A percentile compares a stretch with the other conserved stretches of the same genome.
phyloP scores from a whole-genome alignment of 2,888 invertebrate species.

The Brachyptera risi region DNA sequence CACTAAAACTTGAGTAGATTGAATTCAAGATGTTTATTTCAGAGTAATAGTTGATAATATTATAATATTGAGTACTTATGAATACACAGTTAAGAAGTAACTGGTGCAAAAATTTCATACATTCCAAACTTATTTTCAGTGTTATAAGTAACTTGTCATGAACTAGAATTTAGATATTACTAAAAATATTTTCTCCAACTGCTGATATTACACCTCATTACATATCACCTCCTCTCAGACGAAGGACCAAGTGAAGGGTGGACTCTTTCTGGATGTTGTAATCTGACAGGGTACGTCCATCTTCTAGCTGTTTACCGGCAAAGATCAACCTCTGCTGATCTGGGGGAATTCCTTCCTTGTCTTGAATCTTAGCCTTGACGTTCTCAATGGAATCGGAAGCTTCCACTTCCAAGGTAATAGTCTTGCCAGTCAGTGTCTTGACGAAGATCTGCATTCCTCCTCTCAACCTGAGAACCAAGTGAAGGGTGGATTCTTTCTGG shows the following conservation, averaged over 20 bases:
- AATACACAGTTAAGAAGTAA: too few species aligned
- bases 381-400: conserved; percentile 62
- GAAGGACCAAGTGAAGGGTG: conserved; percentile 53
- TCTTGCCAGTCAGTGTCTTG: conserved; percentile 48
- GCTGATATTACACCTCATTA: too few species aligned
- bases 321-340: conserved; percentile 62
- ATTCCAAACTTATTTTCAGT: too few species aligned
- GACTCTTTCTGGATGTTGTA: conserved; percentile 85
- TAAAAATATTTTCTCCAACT: background rate
- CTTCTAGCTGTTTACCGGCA: conserved; percentile 66
- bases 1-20: too few species aligned
- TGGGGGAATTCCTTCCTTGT: conserved; percentile 55
- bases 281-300: conserved; percentile 85
- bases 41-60: too few species aligned
- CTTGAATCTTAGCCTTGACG: conserved; percentile 58
- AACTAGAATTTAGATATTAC: background rate
- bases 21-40: too few species aligned
- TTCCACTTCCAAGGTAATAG: conserved; percentile 46
- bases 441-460: conserved; percentile 59
- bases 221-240: conserved; percentile 47
- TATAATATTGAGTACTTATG: too few species aligned
- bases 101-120: too few species aligned
- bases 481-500: conserved; percentile 56
- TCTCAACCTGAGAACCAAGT: conserved; percentile 53
- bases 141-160: too few species aligned